Conservation (phyloP, 2,797 vertebrate genomes). For the Megalops cyprinoides region DNA sequence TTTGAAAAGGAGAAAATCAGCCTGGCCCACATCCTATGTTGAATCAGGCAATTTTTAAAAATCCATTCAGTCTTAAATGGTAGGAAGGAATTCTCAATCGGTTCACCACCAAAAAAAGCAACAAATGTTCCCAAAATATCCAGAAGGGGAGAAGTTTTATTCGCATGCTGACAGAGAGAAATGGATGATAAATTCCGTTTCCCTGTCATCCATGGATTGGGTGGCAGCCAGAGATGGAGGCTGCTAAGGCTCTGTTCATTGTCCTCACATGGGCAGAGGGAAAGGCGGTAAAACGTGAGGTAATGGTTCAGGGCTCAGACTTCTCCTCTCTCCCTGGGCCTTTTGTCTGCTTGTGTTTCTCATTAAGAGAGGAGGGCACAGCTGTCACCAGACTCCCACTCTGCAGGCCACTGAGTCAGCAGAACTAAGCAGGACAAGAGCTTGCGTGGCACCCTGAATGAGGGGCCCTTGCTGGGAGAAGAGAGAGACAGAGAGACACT, state of each 20-base stretch:
- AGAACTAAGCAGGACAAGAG: neutral
- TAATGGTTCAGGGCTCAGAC: neutral
- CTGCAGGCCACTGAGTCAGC: neutral
- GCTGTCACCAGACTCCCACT: neutral
- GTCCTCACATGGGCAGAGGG: neutral
- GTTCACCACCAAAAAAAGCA: neutral
- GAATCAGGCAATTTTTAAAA: neutral
- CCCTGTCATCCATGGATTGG: constrained; percentile 11
- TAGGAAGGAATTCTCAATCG: neutral
- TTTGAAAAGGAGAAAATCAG: neutral
- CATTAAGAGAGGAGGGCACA: neutral
- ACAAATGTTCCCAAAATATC: constrained; percentile 10
- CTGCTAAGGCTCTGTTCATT: neutral
- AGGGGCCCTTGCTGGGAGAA: neutral
- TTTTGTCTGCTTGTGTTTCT: too few species aligned
- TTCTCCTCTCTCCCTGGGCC: too few species aligned
- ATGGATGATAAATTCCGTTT: neutral
- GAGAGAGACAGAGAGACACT: neutral
- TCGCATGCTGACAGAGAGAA: neutral
- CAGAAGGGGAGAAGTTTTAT: neutral
- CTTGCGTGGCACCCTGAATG: neutral
- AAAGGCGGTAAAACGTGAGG: neutral
- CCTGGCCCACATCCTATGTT: neutral
- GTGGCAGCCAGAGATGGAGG: neutral
- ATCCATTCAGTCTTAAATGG: neutral